These are phyloP conservation scores for Arvicanthis niloticus DNA, from an alignment of 2,113 vertebrate species.

Conservation along the genomic window DNA sequence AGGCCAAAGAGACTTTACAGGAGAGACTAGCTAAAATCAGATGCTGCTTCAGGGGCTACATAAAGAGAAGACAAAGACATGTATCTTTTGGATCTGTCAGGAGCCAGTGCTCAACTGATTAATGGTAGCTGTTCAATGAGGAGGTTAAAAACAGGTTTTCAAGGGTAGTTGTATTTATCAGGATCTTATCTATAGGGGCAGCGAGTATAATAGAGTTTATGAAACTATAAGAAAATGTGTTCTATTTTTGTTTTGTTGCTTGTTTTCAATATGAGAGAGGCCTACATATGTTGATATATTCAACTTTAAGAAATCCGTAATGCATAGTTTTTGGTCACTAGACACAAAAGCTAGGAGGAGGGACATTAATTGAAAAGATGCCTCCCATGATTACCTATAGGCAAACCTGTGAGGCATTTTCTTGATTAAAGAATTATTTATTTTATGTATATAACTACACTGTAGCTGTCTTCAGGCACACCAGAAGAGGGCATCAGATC, in stretches of 20 bases:
- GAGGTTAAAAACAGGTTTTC: neutral
- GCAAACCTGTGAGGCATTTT: neutral
- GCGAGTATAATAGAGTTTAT: neutral
- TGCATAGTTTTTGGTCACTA: neutral
- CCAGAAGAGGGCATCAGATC: too few relatives aligned
- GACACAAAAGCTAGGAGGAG: neutral
- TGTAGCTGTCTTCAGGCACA: too few relatives aligned
- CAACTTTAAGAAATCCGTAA: neutral
- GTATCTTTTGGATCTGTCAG: neutral
- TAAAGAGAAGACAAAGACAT: neutral
- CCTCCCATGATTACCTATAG: neutral
- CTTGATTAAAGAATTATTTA: neutral
- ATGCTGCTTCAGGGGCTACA: constrained; percentile 25
- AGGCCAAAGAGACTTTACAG: constrained; percentile 5
- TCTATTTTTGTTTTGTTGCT: neutral
- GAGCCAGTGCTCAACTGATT: neutral
- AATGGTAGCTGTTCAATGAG: neutral
- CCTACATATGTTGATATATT: neutral
- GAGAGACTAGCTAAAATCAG: neutral
- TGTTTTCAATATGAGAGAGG: neutral
- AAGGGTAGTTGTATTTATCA: neutral
- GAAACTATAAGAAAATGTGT: neutral
- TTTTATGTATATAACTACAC: too few relatives aligned
- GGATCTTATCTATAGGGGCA: neutral
- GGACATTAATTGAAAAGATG: neutral